Base-by-base conservation (phyloP, 2,113 vertebrate species). In the Castor canadensis region DNA sequence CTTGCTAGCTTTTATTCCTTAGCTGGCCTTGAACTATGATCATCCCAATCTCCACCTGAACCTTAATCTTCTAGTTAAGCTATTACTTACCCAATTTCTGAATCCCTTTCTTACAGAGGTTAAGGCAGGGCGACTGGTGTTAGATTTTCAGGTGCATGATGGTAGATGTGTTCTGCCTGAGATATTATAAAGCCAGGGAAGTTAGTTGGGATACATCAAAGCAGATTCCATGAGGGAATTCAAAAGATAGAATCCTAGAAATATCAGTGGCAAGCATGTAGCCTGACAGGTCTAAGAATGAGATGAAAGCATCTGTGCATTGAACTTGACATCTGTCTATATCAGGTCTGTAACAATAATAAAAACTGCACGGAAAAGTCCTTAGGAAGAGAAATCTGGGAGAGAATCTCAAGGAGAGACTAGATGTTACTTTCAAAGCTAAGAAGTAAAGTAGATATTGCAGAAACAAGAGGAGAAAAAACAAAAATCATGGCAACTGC, bases 381-480 rank as follows among this genome's bases (percentile, higher is more conserved):
- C 30, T 62, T 26, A 10, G 20, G 45, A 47, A 88, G 56, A 64
- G 72, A n/a, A 40, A 45, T 1, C n/a, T 64, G 16, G 60, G 60
- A 77, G 15, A 80, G 58, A 66, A 47, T 56, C 35, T 92, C 58
- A 83, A 84, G 26, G 40, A 92, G 60, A 94, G 32, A 88, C 35
- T 49, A 10, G 4, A 58, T 75, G 28, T 56, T 43, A 87, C 12
- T 89, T 72, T 40, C n/a, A 60, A 71, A 26, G 9, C 56, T 90
- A 20, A 64, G 76, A 72, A 89, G 22, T 16, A 91, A 90, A 73
- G 49, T 83, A 38, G 40, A 9, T 75, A 92, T 77, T 87, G 5
- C 17, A 89, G 71, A 88, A 56, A 66, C 66, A 76, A 96, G 35
- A 77, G 22, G 19, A 94, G 30, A 83, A 32, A 92, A 96, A 69